Evolutionary conservation across 1,140 invertebrate species (phyloP).

Genomic region (Acromyrmex heyeri): DNA sequence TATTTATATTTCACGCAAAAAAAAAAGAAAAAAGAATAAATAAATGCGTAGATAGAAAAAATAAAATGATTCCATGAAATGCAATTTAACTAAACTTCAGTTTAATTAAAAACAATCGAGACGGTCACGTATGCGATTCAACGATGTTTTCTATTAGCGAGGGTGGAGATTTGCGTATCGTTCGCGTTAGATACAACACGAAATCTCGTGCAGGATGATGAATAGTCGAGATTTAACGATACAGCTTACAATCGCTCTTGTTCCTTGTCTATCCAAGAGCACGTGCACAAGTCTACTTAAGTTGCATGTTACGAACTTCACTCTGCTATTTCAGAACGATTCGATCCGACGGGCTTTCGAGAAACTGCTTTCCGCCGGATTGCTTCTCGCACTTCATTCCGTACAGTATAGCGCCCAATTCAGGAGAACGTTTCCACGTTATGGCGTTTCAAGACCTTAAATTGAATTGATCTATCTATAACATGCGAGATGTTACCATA

Average conservation of each 20-base stretch:
- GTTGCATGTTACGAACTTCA: constrained; percentile 21
- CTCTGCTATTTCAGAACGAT: constrained; percentile 37
- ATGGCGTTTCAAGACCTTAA: constrained; percentile 27
- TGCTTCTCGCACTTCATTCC: constrained; percentile 44
- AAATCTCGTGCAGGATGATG: constrained; percentile 23
- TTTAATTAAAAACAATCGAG: constrained; percentile 3
- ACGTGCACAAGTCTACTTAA: constrained; percentile 34
- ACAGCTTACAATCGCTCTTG: background rate
- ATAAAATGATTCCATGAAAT: background rate
- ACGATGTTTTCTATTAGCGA: background rate
- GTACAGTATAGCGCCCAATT: constrained; percentile 12
- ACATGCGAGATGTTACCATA: background rate
- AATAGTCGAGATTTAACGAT: constrained; percentile 40
- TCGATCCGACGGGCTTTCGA: constrained; percentile 36
- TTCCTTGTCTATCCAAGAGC: constrained; percentile 28
- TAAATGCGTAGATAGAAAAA: background rate
- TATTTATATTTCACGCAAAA: constrained; percentile 1
- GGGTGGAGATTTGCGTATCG: background rate
- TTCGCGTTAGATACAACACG: constrained; percentile 14
- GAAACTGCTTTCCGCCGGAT: constrained; percentile 47
- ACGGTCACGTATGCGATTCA: background rate
- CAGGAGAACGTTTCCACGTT: constrained; percentile 27
- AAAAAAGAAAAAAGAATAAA: background rate
- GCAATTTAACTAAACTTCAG: constrained; percentile 16
- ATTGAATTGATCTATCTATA: constrained; percentile 27